Conservation (phyloP, 1,140 invertebrate genomes). For the Nylanderia fulva region DNA sequence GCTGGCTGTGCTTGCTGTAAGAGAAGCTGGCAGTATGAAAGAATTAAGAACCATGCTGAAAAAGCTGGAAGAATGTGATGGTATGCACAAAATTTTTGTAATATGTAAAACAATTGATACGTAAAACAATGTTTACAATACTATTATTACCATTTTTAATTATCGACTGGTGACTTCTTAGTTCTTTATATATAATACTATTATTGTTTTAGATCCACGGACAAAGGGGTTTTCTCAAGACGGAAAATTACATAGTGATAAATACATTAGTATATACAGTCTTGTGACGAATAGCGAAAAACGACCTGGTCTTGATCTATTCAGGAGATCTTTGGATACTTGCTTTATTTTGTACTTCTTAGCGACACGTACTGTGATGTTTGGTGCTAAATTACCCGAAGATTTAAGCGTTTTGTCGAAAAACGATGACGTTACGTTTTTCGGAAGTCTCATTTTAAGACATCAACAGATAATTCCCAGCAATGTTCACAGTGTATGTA, state of each 20-base stretch:
- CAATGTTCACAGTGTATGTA: constrained; percentile 82
- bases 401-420: constrained; percentile 64
- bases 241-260: constrained; percentile 85
- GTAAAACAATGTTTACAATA: no score
- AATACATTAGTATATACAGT: constrained; percentile 88
- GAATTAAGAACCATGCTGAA: constrained; percentile 83
- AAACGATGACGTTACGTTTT: constrained; percentile 78
- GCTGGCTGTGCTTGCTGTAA: constrained; percentile 87
- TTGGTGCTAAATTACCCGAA: constrained; percentile 79
- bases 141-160: no score
- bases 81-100: constrained; percentile 71
- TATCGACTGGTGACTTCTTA: no score
- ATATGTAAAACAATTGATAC: no score
- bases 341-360: constrained; percentile 90
- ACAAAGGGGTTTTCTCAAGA: constrained; percentile 81
- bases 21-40: constrained; percentile 84
- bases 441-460: constrained; percentile 88
- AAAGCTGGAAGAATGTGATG: constrained; percentile 80
- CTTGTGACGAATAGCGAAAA: constrained; percentile 91
- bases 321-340: constrained; percentile 90
- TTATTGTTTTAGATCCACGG: constrained; percentile 71
- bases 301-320: constrained; percentile 90
- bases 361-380: constrained; percentile 87
- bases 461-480: constrained; percentile 93
- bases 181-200: no score